These are phyloP conservation scores for Melipona beecheii DNA, from an alignment of 2,888 invertebrate genomes.

Conservation along the genomic window DNA sequence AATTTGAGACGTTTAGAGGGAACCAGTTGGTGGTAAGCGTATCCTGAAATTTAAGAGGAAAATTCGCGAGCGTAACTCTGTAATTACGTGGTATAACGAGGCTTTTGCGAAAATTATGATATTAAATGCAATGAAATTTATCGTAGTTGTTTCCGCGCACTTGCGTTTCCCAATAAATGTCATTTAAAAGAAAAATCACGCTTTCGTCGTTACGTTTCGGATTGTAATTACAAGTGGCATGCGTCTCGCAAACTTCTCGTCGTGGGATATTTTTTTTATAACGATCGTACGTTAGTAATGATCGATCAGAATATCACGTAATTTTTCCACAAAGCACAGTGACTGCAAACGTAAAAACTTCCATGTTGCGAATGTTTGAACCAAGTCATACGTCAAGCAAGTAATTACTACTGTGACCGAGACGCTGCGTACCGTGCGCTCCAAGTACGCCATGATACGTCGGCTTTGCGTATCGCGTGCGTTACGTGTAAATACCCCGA, in stretches of 20 bases:
- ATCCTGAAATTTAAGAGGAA: background rate
- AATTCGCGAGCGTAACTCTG: background rate
- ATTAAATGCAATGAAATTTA: background rate
- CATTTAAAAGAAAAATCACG: background rate
- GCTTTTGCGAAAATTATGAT: background rate
- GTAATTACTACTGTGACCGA: constrained; percentile 39
- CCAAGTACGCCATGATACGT: background rate
- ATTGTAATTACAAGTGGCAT: background rate
- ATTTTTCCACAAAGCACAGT: constrained; percentile 56
- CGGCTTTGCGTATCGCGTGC: constrained; percentile 70
- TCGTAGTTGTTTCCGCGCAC: background rate
- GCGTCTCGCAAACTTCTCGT: background rate
- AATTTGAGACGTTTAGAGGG: background rate
- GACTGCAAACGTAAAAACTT: constrained; percentile 71
- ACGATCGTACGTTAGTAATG: background rate
- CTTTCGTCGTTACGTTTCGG: background rate
- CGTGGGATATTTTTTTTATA: background rate
- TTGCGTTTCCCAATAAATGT: background rate
- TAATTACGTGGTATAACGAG: background rate
- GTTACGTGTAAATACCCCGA: constrained; percentile 68
- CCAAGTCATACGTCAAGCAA: constrained; percentile 50
- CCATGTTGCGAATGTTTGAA: constrained; percentile 59
- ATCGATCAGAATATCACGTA: constrained; percentile 25
- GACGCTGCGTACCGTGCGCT: constrained; percentile 31
- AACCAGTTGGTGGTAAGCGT: background rate